Evolutionary conservation across 1,140 invertebrate genomes (phyloP), one percentile per base, ranked within the genome.

Genomic region (Bombus huntii): DNA sequence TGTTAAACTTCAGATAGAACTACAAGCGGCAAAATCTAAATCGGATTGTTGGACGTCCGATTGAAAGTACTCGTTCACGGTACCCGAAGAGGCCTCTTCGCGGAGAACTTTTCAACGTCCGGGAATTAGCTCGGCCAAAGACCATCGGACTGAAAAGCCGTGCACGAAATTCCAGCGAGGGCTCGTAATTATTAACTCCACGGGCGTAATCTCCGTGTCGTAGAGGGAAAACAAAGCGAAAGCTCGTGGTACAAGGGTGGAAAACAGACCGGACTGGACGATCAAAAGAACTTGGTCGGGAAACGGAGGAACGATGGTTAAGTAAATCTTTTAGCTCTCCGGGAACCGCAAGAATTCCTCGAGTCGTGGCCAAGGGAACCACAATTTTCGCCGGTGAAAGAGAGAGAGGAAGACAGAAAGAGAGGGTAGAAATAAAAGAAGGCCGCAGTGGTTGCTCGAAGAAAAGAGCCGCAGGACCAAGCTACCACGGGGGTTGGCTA

Each of bases 281-380:
- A 85, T 79, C 76, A 80, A 85, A 85, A 85, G 83, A 85, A 80
- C 83, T 53, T 13, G 28, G 25, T 25, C 76, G 76, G 68, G 18
- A 76, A 79, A 71, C 66, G 37, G 75, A 47, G 39, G 57, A 72
- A 65, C 53, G 68, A 42, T 37, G 77, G 83, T 80, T 85, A 85
- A 85, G 83, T 85, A 85, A 85, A 85, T 85, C 83, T 79, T 84
- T 84, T 72, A 85, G 68, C 68, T 80, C 42, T 34, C 22, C 12
- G 31, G 42, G 53, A 65, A 37, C 68, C 68, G 83, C 68, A 80
- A 86, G 88, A 86, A 89, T 89, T 81, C 62, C 80, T 66, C 15
- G 42, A 57, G 28, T 78, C 73, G 37, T 34, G 66, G 70, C 47
- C 53, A 34, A 28, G 53, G 42, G 70, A 80, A 65, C 57, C 65